Conservation (phyloP, 2,797 vertebrate species). For the Poecilia picta region DNA sequence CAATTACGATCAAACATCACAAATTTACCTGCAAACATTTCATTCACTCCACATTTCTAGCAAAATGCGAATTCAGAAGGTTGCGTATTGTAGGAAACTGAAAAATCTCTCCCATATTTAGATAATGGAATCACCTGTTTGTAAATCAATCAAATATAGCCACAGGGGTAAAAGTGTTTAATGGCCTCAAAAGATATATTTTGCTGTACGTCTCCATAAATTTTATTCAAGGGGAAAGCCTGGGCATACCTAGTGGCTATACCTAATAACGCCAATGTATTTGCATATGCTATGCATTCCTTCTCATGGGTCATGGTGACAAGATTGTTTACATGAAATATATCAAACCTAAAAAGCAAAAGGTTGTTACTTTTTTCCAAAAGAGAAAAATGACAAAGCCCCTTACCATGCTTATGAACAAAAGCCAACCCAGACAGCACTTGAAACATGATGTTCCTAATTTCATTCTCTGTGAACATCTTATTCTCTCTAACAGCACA, state of each 20-base stretch:
- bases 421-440: constrained; percentile 83
- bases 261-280: background rate
- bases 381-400: constrained; percentile 22
- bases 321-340: constrained; percentile 18
- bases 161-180: background rate
- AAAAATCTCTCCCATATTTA: background rate
- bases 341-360: constrained; percentile 23
- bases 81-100: background rate
- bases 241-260: background rate
- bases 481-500: constrained; percentile 78
- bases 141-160: background rate
- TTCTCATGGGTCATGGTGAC: constrained; percentile 7
- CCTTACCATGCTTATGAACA: constrained; percentile 84
- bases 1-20: background rate
- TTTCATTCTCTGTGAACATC: constrained; percentile 85
- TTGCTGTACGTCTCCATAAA: background rate
- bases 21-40: background rate
- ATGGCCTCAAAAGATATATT: constrained; percentile 12
- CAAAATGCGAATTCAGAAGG: background rate
- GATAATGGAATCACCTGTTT: constrained; percentile 3
- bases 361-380: constrained; percentile 18
- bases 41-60: background rate
- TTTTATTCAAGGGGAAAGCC: background rate
- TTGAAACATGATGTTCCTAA: constrained; percentile 86
- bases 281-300: background rate